These are phyloP conservation scores for Clivina fossor DNA, from an alignment of 2,888 invertebrate genomes.

Conservation along the genomic window DNA sequence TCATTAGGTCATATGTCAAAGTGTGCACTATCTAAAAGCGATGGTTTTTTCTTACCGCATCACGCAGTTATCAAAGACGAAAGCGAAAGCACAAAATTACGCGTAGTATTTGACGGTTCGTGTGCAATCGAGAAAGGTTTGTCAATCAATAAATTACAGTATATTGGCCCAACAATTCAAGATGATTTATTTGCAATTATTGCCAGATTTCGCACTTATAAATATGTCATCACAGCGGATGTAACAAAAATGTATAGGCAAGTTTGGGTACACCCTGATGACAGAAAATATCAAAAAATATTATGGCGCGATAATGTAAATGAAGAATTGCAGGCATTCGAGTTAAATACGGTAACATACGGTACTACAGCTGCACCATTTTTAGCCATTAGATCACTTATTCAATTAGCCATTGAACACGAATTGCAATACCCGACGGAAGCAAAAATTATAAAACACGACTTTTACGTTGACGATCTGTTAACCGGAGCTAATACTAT, in stretches of 20 bases:
- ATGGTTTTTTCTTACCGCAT: conserved; percentile 28
- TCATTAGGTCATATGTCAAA: conserved; percentile 24
- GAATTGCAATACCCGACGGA: conserved; percentile 27
- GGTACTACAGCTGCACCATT: conserved; percentile 17
- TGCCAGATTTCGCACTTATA: conserved; percentile 33
- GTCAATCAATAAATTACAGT: conserved; percentile 10
- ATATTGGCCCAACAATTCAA: conserved; percentile 18
- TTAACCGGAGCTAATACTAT: conserved; percentile 31
- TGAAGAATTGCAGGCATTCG: neutral
- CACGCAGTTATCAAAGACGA: conserved; percentile 21
- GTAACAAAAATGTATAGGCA: conserved; percentile 37
- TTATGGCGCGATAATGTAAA: conserved; percentile 8
- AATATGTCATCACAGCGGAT: conserved; percentile 35
- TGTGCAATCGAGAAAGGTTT: conserved; percentile 5
- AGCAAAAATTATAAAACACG: conserved; percentile 28
- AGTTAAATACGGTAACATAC: conserved; percentile 17
- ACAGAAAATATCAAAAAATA: conserved; percentile 32
- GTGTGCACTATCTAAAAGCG: neutral
- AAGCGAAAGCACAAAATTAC: conserved; percentile 21
- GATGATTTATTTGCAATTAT: conserved; percentile 34
- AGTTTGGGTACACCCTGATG: conserved; percentile 23
- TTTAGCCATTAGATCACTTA: conserved; percentile 21
- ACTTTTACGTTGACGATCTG: conserved; percentile 40
- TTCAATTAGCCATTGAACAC: conserved; percentile 31
- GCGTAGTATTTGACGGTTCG: conserved; percentile 25